These are phyloP conservation scores for Calameuta filiformis DNA, from an alignment of 2,888 invertebrate species.

Conservation along the genomic window DNA sequence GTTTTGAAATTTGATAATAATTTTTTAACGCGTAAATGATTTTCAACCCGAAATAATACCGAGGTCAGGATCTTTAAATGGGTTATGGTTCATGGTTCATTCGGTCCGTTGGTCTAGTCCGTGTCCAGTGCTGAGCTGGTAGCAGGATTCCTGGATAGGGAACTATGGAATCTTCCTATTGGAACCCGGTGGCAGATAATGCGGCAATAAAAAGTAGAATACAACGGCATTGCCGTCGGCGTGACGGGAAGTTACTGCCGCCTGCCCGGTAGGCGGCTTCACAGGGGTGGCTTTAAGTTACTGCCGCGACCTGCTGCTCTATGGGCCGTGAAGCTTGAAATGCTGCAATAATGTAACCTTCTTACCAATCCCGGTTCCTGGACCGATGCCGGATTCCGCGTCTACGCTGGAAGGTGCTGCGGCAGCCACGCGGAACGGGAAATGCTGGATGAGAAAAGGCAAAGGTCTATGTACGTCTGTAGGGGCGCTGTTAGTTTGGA, in stretches of 20 bases:
- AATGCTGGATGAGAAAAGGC: neutral
- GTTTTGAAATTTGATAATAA: neutral
- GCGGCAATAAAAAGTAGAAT: conserved; percentile 34
- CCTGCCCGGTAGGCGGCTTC: conserved; percentile 14
- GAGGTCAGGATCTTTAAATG: neutral
- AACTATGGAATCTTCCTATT: neutral
- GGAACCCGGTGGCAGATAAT: conserved; percentile 25
- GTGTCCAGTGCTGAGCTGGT: neutral
- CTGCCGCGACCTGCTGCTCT: conserved; percentile 48
- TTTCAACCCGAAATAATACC: neutral
- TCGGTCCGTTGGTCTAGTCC: neutral
- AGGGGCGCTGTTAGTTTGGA: neutral
- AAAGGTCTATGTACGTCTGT: neutral
- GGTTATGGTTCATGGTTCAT: neutral
- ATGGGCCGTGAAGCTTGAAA: conserved; percentile 58
- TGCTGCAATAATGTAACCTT: conserved; percentile 57
- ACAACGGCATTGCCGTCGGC: conserved; percentile 16
- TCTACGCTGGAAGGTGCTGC: neutral
- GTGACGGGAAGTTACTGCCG: conserved; percentile 10
- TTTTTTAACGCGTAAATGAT: neutral
- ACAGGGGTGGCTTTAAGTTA: conserved; percentile 47
- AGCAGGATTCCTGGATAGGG: neutral
- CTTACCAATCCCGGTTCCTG: conserved; percentile 47
- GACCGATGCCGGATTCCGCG: neutral
- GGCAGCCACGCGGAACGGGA: conserved; percentile 5